A percentile compares a stretch with the other conserved stretches of the same genome.
Conservation (phyloP, 37 sponge, comb jelly and placozoan species). For the Ianthella basta region DNA sequence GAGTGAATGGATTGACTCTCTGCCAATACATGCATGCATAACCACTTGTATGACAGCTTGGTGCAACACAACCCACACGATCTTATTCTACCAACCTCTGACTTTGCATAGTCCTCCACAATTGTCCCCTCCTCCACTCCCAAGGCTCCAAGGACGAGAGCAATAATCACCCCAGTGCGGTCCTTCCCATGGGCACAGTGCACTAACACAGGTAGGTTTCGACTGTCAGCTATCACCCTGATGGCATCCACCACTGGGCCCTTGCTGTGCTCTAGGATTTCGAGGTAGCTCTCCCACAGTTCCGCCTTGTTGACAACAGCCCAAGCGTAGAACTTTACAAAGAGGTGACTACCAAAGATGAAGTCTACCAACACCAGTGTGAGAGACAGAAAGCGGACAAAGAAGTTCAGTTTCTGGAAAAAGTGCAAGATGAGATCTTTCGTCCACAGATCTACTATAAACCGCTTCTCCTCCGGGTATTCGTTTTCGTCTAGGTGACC, state of each 20-base stretch:
- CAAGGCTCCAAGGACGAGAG: constrained; percentile 65
- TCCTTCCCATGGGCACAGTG: constrained; percentile 95
- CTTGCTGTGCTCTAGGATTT: constrained; percentile 74
- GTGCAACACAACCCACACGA: too few species aligned
- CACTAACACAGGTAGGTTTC: constrained; percentile 69
- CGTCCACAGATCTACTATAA: constrained; percentile 68
- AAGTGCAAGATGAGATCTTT: constrained; percentile 63
- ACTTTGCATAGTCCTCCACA: constrained; percentile 73
- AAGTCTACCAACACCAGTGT: constrained; percentile 66
- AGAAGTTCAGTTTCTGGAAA: constrained; percentile 63
- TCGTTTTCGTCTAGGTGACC: neutral
- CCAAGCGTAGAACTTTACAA: constrained; percentile 70
- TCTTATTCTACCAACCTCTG: constrained; percentile 70
- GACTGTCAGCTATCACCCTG: constrained; percentile 43
- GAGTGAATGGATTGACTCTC: too few species aligned
- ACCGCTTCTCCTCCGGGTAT: neutral
- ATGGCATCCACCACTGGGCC: constrained; percentile 60
- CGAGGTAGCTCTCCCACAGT: constrained; percentile 66
- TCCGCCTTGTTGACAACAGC: constrained; percentile 55
- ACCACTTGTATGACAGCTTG: too few species aligned
- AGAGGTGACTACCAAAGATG: constrained; percentile 63
- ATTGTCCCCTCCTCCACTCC: constrained; percentile 77
- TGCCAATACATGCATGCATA: too few species aligned
- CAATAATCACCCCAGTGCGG: constrained; percentile 76
- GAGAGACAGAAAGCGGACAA: constrained; percentile 70